Evolutionary conservation across 2,113 vertebrate genomes (phyloP), one percentile per base, ranked within the genome.

Genomic region (Delphinapterus leucas): DNA sequence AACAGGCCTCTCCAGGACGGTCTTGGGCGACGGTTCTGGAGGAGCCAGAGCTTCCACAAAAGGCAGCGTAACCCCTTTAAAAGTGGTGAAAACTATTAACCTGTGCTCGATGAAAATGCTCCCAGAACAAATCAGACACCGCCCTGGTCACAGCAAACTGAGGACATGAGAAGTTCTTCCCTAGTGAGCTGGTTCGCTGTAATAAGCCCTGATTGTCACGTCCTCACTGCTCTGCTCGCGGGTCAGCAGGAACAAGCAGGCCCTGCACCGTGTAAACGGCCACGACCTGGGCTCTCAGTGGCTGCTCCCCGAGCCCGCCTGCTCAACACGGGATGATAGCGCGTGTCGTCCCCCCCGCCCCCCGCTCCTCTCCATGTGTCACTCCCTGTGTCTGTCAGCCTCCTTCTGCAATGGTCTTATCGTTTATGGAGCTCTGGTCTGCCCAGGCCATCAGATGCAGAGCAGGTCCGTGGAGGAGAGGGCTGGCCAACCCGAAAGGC

Each of bases 281-380:
- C 63, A 33, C 13, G 20, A n/a, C 47, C 33, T 55, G 3, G 47
- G 76, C 33, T 33, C 76, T 23, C 76, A 13, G 49, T 20, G 63
- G 21, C 63, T 14, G 63, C 63, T 65, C 63, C 5, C 63, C 4
- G 13, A 65, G 20, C 47, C 18, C 4, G 12, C 1, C 81, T 13
- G 58, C 11, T 17, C 9, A 12, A 6, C 25, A 4, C 1, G 0
- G 28, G 80, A 6, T 44, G 0, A 2, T 0, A 12, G n/a, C 8
- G 5, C 11, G 17, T 47, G 11, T 13, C 2, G 23, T 8, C 38
- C 81, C 28, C 38, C 20, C 14, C 0, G 11, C 33, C 23, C 10
- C 41, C 25, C 21, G 58, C 21, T 36, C 15, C 23, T 63, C 47
- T 63, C 31, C 17, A 2, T 9, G 47, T 23, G 38, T 28, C 25